Evolutionary conservation across 2,797 vertebrate genomes (phyloP).

Genomic region (Acrossocheilus fasciatus): DNA sequence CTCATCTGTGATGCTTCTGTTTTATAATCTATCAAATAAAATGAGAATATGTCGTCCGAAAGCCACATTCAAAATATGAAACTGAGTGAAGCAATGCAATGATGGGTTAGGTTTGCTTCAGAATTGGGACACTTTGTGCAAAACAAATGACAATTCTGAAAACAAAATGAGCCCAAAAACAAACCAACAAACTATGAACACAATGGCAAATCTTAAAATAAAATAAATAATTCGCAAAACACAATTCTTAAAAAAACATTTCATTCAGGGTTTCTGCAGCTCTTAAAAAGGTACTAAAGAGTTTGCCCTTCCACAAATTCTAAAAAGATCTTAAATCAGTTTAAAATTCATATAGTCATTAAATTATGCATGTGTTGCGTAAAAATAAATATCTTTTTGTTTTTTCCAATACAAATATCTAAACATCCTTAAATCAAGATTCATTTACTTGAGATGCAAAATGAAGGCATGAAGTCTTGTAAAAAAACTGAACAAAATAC

Average conservation of each 20-base stretch:
- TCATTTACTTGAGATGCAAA: not conserved
- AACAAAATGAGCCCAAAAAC: not conserved
- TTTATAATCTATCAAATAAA: not conserved
- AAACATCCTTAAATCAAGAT: not conserved
- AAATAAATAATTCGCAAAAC: too few relatives aligned
- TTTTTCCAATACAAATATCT: not conserved
- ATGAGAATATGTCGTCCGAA: not conserved
- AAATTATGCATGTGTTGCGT: not conserved
- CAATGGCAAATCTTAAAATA: not conserved
- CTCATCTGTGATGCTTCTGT: not conserved
- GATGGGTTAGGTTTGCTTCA: not conserved
- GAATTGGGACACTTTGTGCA: not conserved
- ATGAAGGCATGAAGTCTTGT: not conserved
- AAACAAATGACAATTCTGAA: not conserved
- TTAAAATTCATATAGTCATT: not conserved
- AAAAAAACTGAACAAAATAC: not conserved
- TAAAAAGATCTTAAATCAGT: too few relatives aligned
- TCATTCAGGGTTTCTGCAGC: not conserved
- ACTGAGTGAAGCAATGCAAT: not conserved
- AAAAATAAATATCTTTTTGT: not conserved
- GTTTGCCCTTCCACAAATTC: too few relatives aligned
- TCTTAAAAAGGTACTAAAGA: not conserved
- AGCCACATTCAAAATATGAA: not conserved
- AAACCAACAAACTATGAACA: not conserved
- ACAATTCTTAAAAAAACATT: not conserved